Evolutionary conservation across 2,888 invertebrate genomes (phyloP), one percentile per base, ranked within the genome.

Genomic region (Cerastis leucographa): DNA sequence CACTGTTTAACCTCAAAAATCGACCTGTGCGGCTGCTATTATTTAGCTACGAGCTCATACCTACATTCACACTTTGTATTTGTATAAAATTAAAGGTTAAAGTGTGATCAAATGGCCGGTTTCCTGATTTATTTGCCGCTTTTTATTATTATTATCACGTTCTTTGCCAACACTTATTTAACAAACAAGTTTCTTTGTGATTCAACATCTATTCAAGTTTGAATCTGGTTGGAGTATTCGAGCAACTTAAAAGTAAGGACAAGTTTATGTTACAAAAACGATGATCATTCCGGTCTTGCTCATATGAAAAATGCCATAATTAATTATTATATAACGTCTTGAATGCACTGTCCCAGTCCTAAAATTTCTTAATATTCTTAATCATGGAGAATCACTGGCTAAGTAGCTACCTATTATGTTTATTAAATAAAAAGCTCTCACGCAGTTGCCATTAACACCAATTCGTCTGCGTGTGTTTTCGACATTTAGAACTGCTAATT

Each of bases 401-500:
- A 8, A 69, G 9, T 54, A 17, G 42, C 22, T 35, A 8, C 56
- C 1, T 44, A 74, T 68, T 66, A 46, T 64, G 35, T 56, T 68
- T 73, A 62, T 66, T 73, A 51, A 46, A 42, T 44, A 35, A 56
- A 61, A 44, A 35, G 5, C 51, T 73, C 72, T 70, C 42, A 76
- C 69, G 68, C 71, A n/a, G 42, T 46, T 70, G 73, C 68, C 44
- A 75, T 85, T 81, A 80, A 78, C 82, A 82, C 82, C 46, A 80
- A 80, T 85, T 74, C 66, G 22, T 64, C 19, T 73, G 44, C 42
- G 67, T 70, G 61, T 68, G 71, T 75, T 78, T 70, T 84, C 77
- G 61, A 68, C 46, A 86, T 78, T 78, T 73, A 65, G 66, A 74
- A 66, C 67, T 11, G 19, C 56, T 65, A 71, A 85, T 81, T 80